Conservation (phyloP, 2,113 vertebrate species). For the Bubo bubo region DNA sequence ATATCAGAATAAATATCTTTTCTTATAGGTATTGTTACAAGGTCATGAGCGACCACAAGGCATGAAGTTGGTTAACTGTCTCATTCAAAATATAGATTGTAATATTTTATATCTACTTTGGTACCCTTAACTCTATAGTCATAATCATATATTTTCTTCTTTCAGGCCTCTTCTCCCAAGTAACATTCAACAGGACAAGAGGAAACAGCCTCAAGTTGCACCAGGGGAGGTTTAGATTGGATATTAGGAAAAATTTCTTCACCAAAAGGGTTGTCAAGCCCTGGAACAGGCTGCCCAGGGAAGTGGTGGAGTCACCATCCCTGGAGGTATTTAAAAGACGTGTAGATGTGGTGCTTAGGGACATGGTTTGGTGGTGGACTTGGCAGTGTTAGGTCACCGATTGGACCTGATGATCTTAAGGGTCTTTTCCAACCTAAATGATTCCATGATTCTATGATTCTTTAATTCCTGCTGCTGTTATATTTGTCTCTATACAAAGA, state of each 20-base stretch:
- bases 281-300: background rate
- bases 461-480: background rate
- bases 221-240: background rate
- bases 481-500: background rate
- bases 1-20: background rate
- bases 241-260: background rate
- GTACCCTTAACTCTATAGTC: background rate
- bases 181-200: background rate
- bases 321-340: background rate
- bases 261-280: background rate
- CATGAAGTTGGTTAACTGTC: background rate
- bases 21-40: background rate
- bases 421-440: background rate
- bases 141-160: background rate
- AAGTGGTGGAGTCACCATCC: background rate
- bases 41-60: background rate
- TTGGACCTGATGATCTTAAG: background rate
- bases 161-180: background rate
- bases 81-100: background rate
- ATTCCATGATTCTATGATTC: background rate
- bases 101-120: background rate
- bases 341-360: background rate
- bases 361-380: too few relatives aligned
- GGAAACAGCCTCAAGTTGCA: background rate
- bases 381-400: background rate